These are phyloP conservation scores for Trinorchestia longiramus DNA, from an alignment of 1,140 invertebrate genomes.

Conservation along the genomic window DNA sequence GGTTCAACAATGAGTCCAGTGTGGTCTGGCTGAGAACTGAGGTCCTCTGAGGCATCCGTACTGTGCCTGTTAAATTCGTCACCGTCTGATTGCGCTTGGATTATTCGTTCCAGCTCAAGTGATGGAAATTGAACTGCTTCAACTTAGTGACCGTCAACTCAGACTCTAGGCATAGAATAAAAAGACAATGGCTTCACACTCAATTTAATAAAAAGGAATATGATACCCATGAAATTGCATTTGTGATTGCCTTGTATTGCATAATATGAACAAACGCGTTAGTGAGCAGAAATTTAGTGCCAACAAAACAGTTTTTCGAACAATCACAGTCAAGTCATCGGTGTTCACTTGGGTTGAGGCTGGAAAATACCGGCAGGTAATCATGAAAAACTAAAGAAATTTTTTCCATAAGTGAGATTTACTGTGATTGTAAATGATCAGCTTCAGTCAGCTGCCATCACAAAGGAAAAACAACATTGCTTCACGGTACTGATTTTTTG, in stretches of 20 bases:
- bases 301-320: neutral
- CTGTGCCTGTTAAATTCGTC: neutral
- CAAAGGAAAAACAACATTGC: too few relatives aligned
- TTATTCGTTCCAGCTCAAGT: conserved; percentile 1
- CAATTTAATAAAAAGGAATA: neutral
- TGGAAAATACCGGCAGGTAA: too few relatives aligned
- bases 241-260: neutral
- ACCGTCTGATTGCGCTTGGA: neutral
- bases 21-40: neutral
- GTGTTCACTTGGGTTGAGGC: too few relatives aligned
- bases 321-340: too few relatives aligned
- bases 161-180: neutral
- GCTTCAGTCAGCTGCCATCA: too few relatives aligned
- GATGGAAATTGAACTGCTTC: neutral
- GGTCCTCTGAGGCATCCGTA: neutral
- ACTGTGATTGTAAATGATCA: too few relatives aligned
- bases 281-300: neutral
- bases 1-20: neutral
- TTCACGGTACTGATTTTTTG: too few relatives aligned
- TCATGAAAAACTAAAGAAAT: too few relatives aligned
- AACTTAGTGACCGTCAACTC: neutral
- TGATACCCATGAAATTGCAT: neutral
- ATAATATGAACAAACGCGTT: neutral
- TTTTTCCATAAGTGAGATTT: too few relatives aligned
- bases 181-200: neutral